Base-by-base conservation (phyloP, 2,113 vertebrate species). In the Aegotheles bennettii region DNA sequence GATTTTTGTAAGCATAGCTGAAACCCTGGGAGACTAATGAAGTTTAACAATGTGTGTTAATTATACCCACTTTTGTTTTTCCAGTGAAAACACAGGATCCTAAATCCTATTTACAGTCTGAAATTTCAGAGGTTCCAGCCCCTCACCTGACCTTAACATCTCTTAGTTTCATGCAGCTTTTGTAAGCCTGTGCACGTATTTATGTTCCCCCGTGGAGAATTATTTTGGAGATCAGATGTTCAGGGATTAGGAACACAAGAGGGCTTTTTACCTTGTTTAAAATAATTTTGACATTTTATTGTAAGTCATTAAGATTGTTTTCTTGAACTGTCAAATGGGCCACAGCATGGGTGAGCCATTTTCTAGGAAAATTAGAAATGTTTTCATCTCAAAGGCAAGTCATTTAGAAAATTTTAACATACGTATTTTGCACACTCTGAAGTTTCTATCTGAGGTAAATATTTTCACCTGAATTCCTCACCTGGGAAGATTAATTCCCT, bases 11-110 rank as follows among this genome's bases (percentile, higher is more conserved):
- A 97, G 92, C 91, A 81, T 95, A 95, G 94, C 90, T 92, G 85
- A 97, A 97, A 84, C 94, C 96, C 96, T 50, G 17, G 93, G 91
- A 97, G 92, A 89, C 93, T 97, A 96, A 98, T 97, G 91, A 97
- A 94, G 88, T 97, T 96, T 97, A 98, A 95, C 84, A 86, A 74
- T 87, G 92, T 90, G 85, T 87, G 91, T 97, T 98, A 96, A 97
- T 97, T 97, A 92, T 91, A 89, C 53, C 94, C 36, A 90, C 93
- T 97, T 94, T 90, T 93, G 84, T 97, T 96, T 94, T 94, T 95
- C 96, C 17, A 3, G 79, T 97, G 96, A 97, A 97, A 96, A 83
- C 51, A 84, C 3, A 23, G 91, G 86, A 96, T 96, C 88, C 90
- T 96, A 96, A 89, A 97, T 96, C 96, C 95, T 93, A 60, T 97